Percentiles rank a stretch among this genome's conserved stretches.
Conservation (phyloP, 2,113 vertebrate species). For the Trematomus loennbergii region DNA sequence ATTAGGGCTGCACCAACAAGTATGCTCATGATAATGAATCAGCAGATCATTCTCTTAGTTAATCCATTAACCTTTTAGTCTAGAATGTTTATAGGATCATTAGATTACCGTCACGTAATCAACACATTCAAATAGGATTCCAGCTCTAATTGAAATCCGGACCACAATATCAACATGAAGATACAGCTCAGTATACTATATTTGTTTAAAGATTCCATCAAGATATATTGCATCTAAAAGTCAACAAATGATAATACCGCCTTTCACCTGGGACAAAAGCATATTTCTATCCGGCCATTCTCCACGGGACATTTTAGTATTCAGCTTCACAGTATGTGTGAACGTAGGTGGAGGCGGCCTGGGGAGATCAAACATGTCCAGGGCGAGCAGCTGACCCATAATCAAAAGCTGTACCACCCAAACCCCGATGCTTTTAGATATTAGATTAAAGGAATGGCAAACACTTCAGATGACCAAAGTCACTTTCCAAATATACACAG, state of each 20-base stretch:
- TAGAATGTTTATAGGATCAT: too few species aligned
- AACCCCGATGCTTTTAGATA: conserved; percentile 48
- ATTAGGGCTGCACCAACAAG: too few species aligned
- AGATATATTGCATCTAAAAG: neutral
- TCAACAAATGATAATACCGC: neutral
- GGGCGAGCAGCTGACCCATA: conserved; percentile 17
- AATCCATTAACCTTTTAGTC: neutral
- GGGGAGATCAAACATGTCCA: conserved; percentile 22
- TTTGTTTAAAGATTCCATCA: neutral
- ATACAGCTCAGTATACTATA: neutral
- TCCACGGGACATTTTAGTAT: conserved; percentile 3
- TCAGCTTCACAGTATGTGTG: conserved; percentile 16
- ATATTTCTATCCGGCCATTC: neutral
- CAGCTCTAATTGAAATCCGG: neutral
- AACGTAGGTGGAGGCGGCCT: neutral
- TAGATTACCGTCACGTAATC: neutral
- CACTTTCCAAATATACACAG: conserved; percentile 44
- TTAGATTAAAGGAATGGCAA: conserved; percentile 49
- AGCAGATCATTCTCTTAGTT: neutral
- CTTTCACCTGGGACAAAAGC: neutral
- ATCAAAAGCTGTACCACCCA: conserved; percentile 42
- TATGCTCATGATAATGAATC: too few species aligned
- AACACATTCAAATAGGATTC: neutral
- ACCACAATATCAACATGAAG: neutral
- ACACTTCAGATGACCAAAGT: conserved; percentile 51